A percentile compares a stretch with the other conserved stretches of the same genome.
Conservation (phyloP, 1,140 invertebrate genomes). For the Drosophila subpulchrella region DNA sequence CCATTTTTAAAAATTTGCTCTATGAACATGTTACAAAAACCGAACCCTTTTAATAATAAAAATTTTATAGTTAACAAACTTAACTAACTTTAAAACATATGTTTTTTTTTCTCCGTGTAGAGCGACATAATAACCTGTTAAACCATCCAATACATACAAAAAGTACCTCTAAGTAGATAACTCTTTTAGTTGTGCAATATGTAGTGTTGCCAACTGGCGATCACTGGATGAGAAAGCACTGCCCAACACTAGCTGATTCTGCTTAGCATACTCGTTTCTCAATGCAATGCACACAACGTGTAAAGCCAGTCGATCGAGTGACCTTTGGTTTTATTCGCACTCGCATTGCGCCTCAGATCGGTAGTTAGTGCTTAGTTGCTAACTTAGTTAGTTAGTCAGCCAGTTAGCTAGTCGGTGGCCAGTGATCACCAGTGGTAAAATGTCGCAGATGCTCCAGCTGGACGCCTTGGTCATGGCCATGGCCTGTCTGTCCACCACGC, state of each 20-base stretch:
- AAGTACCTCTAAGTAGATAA: neutral
- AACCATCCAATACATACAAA: neutral
- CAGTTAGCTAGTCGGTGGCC: neutral
- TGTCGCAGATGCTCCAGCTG: constrained; percentile 66
- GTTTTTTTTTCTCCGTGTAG: too few relatives aligned
- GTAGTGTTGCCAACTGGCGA: neutral
- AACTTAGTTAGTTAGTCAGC: constrained; percentile 1
- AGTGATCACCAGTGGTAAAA: constrained; percentile 14
- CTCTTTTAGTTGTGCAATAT: neutral
- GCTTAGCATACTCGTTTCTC: constrained; percentile 45
- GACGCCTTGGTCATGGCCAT: constrained; percentile 71
- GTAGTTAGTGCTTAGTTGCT: constrained; percentile 11
- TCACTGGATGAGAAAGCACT: constrained; percentile 24
- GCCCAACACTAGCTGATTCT: constrained; percentile 5
- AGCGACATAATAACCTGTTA: neutral
- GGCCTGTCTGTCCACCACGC: constrained; percentile 69
- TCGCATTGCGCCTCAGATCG: constrained; percentile 23
- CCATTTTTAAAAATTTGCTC: too few relatives aligned
- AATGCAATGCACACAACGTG: constrained; percentile 6
- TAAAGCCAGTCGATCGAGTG: constrained; percentile 17
- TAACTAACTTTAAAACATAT: too few relatives aligned
- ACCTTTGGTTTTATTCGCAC: constrained; percentile 31
- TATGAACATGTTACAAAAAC: too few relatives aligned
- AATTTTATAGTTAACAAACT: too few relatives aligned
- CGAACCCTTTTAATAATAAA: too few relatives aligned